Base-by-base conservation (phyloP, 2,888 invertebrate species). In the Amiota minor region DNA sequence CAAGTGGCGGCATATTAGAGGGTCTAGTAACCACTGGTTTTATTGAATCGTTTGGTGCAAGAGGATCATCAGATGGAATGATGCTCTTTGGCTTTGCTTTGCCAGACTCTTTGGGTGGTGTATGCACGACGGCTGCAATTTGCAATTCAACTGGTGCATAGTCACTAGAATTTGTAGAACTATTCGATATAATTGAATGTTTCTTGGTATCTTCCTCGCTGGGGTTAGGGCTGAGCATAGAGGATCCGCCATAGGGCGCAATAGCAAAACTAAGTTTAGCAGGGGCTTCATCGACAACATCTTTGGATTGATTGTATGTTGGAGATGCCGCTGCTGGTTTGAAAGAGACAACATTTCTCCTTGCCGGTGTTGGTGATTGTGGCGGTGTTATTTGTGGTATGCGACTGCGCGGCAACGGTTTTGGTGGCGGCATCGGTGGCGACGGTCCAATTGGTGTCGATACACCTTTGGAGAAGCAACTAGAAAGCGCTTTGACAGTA, bases 331-430 rank as follows among this genome's bases (percentile, higher is more conserved):
- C 72, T 3, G 35, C 11, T 55, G 50, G 18, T 45, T 10, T 67
- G 18, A 20, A 11, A 12, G 59, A 9, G 11, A 11, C 16, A 0
- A 69, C 50, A 55, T 74, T 76, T 71, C 78, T 75, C 68, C 72
- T 77, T 23, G 73, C 70, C n/a, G 77, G 64, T 14, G 71, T 71
- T 1, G 87, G 87, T 8, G 87, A 87, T 20, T 82, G 78, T 12
- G 86, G 85, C 47, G 84, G 83, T 6, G 84, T 85, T 50, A 79
- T 79, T 53, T 86, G 86, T 23, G 87, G 86, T 86, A 87, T 87
- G 73, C 85, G 86, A 74, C 86, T 81, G 71, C 86, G 81, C 16
- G 81, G 76, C 73, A 86, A 56, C 35, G 84, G 78, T 72, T 82
- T 85, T 50, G 85, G 77, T 9, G 65, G 55, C 16, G 71, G 80